Evolutionary conservation across 2,113 vertebrate species (phyloP).

Genomic region (Peucedramus taeniatus): DNA sequence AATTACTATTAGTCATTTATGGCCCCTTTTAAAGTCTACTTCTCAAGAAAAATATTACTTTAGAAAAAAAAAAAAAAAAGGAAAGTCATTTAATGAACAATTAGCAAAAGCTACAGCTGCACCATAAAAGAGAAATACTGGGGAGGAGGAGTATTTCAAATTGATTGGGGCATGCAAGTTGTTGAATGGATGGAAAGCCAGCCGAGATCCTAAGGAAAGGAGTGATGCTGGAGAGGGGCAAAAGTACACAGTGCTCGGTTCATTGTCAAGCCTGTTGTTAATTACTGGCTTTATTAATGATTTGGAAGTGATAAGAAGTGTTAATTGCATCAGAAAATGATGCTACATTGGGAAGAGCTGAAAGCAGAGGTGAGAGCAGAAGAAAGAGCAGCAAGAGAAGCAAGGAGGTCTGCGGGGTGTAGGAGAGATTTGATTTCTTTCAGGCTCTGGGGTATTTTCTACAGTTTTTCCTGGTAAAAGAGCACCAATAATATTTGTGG

Average conservation of each 20-base stretch:
- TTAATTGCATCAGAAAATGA: background rate
- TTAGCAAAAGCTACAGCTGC: slow-evolving; percentile 25
- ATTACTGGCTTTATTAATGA: background rate
- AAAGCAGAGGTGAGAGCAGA: background rate
- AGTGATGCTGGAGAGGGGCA: background rate
- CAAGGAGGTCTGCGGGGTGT: background rate
- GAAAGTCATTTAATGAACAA: background rate
- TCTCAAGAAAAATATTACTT: slow-evolving; percentile 19
- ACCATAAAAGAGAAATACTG: background rate
- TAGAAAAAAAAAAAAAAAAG: background rate
- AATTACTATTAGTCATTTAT: slow-evolving; percentile 33
- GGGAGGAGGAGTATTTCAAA: background rate
- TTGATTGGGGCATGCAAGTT: accelerated
- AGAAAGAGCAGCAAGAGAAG: background rate
- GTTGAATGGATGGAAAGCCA: background rate
- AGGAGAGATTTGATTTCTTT: background rate
- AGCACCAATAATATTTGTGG: background rate
- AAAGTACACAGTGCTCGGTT: background rate
- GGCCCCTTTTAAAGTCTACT: background rate
- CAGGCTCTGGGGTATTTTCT: background rate
- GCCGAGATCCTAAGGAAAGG: background rate
- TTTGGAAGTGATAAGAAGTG: background rate
- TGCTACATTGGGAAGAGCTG: background rate
- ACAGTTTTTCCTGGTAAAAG: accelerated
- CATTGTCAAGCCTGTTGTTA: background rate